Percentiles rank a stretch among this genome's conserved stretches.
Evolutionary conservation across 2,113 vertebrate species (phyloP).

Genomic region (Smithornis capensis): DNA sequence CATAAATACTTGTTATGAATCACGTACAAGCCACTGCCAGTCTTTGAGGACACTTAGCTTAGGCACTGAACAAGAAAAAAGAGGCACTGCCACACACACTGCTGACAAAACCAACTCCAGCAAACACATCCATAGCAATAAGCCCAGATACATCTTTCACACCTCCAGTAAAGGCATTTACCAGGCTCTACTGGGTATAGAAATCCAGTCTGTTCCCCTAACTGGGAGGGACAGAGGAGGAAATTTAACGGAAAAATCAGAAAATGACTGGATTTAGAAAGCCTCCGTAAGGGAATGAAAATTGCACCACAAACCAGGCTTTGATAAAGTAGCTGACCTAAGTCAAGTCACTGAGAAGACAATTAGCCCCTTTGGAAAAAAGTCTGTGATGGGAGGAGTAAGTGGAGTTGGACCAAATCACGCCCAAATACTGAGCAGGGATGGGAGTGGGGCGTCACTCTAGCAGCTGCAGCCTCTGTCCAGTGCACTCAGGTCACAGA

Average conservation of each 20-base stretch:
- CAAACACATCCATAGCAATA: neutral
- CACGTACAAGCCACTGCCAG: neutral
- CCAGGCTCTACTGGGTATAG: neutral
- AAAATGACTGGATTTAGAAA: neutral
- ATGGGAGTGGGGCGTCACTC: neutral
- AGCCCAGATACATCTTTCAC: conserved; percentile 1
- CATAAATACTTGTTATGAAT: neutral
- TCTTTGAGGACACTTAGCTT: neutral
- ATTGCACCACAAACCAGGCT: neutral
- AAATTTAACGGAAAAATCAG: neutral
- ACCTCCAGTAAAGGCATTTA: neutral
- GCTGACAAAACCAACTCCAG: neutral
- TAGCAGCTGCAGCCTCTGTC: neutral
- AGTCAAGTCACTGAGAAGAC: neutral
- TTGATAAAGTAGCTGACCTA: neutral
- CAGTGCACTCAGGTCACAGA: neutral
- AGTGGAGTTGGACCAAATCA: neutral
- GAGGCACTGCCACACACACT: neutral
- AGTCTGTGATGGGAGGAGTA: neutral
- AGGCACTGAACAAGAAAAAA: neutral
- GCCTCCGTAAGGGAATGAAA: neutral
- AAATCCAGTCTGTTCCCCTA: neutral
- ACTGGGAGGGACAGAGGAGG: neutral
- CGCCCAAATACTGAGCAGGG: neutral
- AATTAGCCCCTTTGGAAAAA: neutral